phyloP scores from a whole-genome alignment of 2,888 invertebrate species.

The Drosophila percnosoma region DNA sequence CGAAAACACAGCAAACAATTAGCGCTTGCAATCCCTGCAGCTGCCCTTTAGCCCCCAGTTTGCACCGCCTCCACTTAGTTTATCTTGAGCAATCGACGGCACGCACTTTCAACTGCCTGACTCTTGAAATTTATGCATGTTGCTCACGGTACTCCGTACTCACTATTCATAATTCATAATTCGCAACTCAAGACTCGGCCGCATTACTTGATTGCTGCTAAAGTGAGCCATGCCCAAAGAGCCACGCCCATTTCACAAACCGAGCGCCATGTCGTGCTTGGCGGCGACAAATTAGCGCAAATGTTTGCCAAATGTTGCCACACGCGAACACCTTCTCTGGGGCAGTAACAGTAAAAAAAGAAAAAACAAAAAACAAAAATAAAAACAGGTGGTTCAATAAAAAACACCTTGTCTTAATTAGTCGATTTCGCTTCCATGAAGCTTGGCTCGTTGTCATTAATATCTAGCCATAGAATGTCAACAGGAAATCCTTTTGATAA shows the following conservation, averaged over 20 bases:
- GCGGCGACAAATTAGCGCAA: slow-evolving; percentile 67
- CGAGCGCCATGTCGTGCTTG: slow-evolving; percentile 48
- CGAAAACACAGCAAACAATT: slow-evolving; percentile 69
- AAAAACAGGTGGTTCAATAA: slow-evolving; percentile 52
- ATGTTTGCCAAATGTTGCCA: slow-evolving; percentile 44
- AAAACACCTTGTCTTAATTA: slow-evolving; percentile 63
- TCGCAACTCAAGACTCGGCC: slow-evolving; percentile 23
- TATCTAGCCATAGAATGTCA: slow-evolving; percentile 8
- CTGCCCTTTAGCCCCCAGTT: not conserved
- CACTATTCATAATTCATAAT: slow-evolving; percentile 43
- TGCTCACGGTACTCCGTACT: slow-evolving; percentile 54
- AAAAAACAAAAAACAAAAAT: not conserved
- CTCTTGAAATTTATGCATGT: slow-evolving; percentile 58
- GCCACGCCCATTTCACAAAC: not conserved
- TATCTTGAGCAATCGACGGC: slow-evolving; percentile 61
- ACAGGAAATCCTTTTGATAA: not conserved
- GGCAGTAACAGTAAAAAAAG: not conserved
- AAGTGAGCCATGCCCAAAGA: not conserved
- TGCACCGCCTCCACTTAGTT: slow-evolving; percentile 20
- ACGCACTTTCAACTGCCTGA: slow-evolving; percentile 49
- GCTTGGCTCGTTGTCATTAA: slow-evolving; percentile 28
- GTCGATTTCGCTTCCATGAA: slow-evolving; percentile 11
- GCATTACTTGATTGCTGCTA: not conserved
- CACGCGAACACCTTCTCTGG: slow-evolving; percentile 34
- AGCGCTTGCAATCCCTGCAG: slow-evolving; percentile 36